phyloP scores from a whole-genome alignment of 2,113 vertebrate genomes.

The Poicephalus gulielmi region DNA sequence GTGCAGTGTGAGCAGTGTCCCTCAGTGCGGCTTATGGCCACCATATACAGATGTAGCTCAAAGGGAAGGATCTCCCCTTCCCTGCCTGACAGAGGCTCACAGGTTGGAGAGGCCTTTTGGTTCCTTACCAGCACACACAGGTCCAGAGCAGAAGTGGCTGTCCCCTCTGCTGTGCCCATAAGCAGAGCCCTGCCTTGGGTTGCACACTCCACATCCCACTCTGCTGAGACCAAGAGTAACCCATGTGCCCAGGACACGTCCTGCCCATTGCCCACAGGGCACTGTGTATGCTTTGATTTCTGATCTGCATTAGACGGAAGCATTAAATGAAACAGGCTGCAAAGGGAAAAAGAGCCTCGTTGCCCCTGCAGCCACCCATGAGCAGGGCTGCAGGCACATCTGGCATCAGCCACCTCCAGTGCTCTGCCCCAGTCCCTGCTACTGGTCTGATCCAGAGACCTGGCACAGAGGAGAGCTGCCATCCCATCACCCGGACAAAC shows the following conservation, averaged over 20 bases:
- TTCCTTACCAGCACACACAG: rapidly evolving
- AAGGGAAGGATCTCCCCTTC: background rate
- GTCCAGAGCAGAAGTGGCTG: rapidly evolving
- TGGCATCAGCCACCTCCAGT: background rate
- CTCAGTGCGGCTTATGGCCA: background rate
- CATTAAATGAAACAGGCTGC: background rate
- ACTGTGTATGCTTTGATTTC: background rate
- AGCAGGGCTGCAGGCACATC: background rate
- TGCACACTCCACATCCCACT: rapidly evolving
- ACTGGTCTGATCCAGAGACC: background rate
- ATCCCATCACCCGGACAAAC: rapidly evolving
- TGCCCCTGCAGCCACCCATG: background rate
- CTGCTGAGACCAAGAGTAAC: background rate
- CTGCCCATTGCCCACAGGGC: background rate
- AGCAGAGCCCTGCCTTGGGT: background rate
- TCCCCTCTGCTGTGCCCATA: background rate
- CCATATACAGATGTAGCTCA: rapidly evolving
- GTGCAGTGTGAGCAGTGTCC: rapidly evolving
- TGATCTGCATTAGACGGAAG: background rate
- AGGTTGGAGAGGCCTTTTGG: background rate
- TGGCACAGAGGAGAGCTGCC: background rate
- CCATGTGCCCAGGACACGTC: background rate
- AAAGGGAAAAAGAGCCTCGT: background rate
- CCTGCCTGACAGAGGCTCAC: background rate
- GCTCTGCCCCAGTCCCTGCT: background rate